A percentile compares a stretch with the other conserved stretches of the same genome.
These are phyloP conservation scores for Thalassophryne amazonica DNA, from an alignment of 2,797 vertebrate species.

Conservation along the genomic window DNA sequence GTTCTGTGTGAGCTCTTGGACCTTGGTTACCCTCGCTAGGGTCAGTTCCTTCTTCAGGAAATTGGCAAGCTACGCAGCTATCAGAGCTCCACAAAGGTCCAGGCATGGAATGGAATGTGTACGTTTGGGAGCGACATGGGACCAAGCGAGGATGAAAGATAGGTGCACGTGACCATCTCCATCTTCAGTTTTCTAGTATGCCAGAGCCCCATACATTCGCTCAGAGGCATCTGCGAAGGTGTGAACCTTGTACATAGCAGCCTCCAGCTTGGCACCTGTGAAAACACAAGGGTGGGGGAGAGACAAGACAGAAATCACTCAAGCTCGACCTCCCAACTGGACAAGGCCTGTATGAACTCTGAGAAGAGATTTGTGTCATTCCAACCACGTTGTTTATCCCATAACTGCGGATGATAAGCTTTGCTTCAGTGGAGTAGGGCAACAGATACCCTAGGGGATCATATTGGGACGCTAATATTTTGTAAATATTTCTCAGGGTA, in stretches of 20 bases:
- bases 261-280: too few relatives aligned
- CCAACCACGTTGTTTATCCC: neutral
- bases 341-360: neutral
- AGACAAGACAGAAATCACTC: too few relatives aligned
- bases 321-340: neutral
- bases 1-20: neutral
- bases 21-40: neutral
- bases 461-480: conserved; percentile 1
- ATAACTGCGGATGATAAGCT: conserved; percentile 3
- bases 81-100: neutral
- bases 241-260: too few relatives aligned
- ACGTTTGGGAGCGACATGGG: neutral
- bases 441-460: conserved; percentile 15
- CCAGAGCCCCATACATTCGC: conserved; percentile 1
- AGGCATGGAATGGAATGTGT: neutral
- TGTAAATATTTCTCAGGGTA: neutral
- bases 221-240: conserved; percentile 9
- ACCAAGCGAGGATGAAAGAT: neutral
- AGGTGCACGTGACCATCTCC: too few relatives aligned
- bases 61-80: neutral
- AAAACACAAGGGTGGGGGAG: too few relatives aligned
- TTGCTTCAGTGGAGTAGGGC: neutral
- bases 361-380: neutral
- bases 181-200: conserved; percentile 1
- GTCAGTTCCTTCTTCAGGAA: neutral